Evolutionary conservation across 2,888 invertebrate genomes (phyloP).

Genomic region (Leucoma salicis): DNA sequence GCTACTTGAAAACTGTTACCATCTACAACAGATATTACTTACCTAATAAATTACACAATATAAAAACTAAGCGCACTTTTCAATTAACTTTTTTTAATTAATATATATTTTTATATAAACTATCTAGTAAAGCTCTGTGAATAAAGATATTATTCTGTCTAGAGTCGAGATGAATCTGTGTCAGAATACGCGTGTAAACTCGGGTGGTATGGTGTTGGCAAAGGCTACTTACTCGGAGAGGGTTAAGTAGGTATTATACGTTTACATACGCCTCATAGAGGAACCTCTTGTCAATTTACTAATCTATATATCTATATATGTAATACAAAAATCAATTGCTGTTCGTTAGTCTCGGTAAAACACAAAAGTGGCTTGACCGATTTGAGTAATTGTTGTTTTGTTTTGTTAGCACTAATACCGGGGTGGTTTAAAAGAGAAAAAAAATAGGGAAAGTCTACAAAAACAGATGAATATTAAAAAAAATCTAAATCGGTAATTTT

Average conservation of each 20-base stretch:
- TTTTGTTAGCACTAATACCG: no score
- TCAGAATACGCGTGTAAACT: no score
- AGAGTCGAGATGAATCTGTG: constrained; percentile 3
- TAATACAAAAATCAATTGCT: no score
- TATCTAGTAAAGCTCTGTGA: neutral
- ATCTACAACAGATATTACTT: neutral
- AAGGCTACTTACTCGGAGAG: constrained; percentile 1
- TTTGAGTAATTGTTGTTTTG: no score
- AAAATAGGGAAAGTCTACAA: no score
- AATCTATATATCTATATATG: no score
- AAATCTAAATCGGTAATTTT: no score
- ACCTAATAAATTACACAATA: neutral
- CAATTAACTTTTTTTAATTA: neutral
- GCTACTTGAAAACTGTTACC: neutral
- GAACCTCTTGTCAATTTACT: no score
- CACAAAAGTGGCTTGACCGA: no score
- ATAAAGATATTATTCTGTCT: constrained; percentile 3
- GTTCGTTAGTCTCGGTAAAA: no score
- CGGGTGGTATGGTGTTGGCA: neutral
- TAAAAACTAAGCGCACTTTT: neutral
- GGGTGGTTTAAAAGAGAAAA: no score
- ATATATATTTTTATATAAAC: neutral
- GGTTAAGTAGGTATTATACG: neutral
- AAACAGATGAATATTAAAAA: no score
- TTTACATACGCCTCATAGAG: neutral